Base-by-base conservation (phyloP, 2,797 vertebrate species). In the Esox lucius region DNA sequence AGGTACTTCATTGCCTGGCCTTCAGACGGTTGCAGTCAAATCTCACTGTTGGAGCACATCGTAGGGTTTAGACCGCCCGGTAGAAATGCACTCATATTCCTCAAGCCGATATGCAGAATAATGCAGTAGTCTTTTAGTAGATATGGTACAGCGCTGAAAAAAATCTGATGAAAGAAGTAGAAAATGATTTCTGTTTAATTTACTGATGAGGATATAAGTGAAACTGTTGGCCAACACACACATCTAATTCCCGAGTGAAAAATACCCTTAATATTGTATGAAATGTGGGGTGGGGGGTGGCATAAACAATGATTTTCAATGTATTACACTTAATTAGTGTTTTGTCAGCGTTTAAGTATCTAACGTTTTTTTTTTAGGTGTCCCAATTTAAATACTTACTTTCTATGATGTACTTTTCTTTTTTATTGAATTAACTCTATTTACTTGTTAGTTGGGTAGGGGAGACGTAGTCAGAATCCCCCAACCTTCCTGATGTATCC, bases 381-480 rank as follows among this genome's bases (percentile, higher is more conserved):
- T n/a, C 16, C 19, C 16, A 6, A 5, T 5, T 16, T 17, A 56
- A 16, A n/a, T 19, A 72, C 70, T 74, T 70, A 68, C 61, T 69
- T 56, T 42, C 66, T 28, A 28, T 64, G 67, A 81, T 83, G 28
- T 77, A 77, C 80, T 76, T 33, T 42, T 72, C 76, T 80, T 85
- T 87, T 89, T 87, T 85, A 90, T 89, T 87, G 80, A 83, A 81
- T 88, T 87, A 90, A 92, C 90, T 91, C 86, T 86, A 84, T 85
- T 83, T 87, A 86, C 84, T 85, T 88, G 85, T 86, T 85, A 87
- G 83, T 80, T 56, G 16, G 19, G 73, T 81, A 78, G 85, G 83
- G 80, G 79, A 67, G 75, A 86, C 76, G 77, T 82, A 73, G 80
- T 66, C 70, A 74, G 33, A 35, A 68, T 85, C 35, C 84, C 87